phyloP scores from a whole-genome alignment of 2,113 vertebrate species.

The Amphiprion ocellaris region DNA sequence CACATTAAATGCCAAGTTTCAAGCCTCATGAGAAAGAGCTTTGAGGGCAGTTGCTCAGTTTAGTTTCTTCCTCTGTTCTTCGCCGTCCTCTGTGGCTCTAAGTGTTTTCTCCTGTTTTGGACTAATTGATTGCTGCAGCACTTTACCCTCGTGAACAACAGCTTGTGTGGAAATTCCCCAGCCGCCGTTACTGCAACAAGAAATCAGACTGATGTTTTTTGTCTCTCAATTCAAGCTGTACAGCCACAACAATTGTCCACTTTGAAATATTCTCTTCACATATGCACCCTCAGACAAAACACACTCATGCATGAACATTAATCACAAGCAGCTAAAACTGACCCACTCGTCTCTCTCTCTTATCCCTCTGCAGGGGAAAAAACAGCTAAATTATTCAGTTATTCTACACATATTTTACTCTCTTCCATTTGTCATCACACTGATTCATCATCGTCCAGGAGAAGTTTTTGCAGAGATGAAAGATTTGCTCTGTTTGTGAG shows the following conservation, averaged over 20 bases:
- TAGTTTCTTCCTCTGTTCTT: conserved; percentile 5
- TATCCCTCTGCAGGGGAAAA: neutral
- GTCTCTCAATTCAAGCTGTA: neutral
- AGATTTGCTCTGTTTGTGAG: neutral
- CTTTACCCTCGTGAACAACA: neutral
- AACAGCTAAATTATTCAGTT: conserved; percentile 14
- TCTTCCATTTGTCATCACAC: neutral
- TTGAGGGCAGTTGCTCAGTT: conserved; percentile 7
- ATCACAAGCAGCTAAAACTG: neutral
- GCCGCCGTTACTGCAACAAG: neutral
- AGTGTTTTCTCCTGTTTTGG: conserved; percentile 60
- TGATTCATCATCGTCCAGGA: conserved; percentile 14
- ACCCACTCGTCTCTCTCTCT: neutral
- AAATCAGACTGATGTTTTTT: conserved; percentile 2
- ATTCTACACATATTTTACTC: conserved; percentile 18
- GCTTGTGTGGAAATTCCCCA: conserved; percentile 13
- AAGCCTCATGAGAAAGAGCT: neutral
- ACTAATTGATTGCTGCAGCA: conserved; percentile 24
- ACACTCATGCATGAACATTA: conserved; percentile 11
- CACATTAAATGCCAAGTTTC: conserved; percentile 2
- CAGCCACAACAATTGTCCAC: neutral
- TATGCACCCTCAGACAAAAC: conserved; percentile 16
- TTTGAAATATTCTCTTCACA: neutral
- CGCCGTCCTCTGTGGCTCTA: conserved; percentile 7
- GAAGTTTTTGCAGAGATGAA: neutral